phyloP scores from a whole-genome alignment of 2,797 vertebrate genomes.

The Cichlasoma orientale region DNA sequence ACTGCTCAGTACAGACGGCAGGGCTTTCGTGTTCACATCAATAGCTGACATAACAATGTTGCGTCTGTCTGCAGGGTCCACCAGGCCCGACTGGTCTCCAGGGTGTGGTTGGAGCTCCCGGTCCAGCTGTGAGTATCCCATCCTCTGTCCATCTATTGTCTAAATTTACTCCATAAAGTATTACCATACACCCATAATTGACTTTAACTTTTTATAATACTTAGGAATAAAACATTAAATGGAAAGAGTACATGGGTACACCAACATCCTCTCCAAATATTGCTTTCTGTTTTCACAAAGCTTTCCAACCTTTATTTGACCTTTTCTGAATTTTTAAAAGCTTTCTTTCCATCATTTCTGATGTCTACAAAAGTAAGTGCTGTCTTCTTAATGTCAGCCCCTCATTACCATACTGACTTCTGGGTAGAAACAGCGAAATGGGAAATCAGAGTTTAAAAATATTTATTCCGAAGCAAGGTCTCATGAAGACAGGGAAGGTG shows the following conservation, averaged over 20 bases:
- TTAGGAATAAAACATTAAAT: not conserved
- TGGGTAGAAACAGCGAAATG: constrained; percentile 12
- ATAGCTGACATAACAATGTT: not conserved
- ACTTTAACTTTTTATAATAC: not conserved
- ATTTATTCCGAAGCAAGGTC: constrained; percentile 1
- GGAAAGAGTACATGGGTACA: not conserved
- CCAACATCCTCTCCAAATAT: not conserved
- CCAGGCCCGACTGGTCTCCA: constrained; percentile 92
- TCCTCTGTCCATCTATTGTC: not conserved
- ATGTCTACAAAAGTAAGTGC: not conserved
- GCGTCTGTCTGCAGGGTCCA: constrained; percentile 85
- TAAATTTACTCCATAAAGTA: not conserved
- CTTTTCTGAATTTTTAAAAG: not conserved
- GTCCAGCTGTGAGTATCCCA: constrained; percentile 91
- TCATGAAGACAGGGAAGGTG: not conserved
- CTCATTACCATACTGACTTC: not conserved
- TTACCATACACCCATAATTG: not conserved
- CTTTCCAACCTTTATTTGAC: constrained; percentile 2
- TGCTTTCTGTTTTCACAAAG: not conserved
- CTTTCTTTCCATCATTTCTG: not conserved
- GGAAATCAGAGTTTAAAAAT: constrained; percentile 22
- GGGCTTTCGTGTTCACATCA: not conserved
- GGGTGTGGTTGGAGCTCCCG: constrained; percentile 94
- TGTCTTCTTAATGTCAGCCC: not conserved
- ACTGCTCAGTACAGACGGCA: not conserved